A percentile compares a stretch with the other conserved stretches of the same genome.
These are phyloP conservation scores for Penaeus japonicus DNA, from an alignment of 1,140 invertebrate species.

Conservation along the genomic window DNA sequence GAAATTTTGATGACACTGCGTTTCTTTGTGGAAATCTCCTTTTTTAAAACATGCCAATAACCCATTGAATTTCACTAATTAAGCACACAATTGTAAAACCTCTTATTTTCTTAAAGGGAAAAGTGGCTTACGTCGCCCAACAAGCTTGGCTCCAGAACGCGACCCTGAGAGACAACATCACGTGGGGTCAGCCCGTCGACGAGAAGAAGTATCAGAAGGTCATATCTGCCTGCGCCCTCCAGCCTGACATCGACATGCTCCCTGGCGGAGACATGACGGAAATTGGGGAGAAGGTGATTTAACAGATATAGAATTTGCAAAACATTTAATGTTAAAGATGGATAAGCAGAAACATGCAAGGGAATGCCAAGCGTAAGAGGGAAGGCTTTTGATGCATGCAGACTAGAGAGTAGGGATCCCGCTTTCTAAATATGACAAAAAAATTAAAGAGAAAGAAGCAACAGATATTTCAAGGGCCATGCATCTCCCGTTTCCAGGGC, in stretches of 20 bases:
- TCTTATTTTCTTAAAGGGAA: conserved; percentile 61
- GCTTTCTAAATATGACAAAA: not conserved
- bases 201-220: conserved; percentile 80
- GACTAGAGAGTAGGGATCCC: not conserved
- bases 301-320: not conserved
- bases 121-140: conserved; percentile 67
- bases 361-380: not conserved
- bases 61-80: not conserved
- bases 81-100: not conserved
- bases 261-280: conserved; percentile 90
- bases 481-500: conserved; percentile 64
- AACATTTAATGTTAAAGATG: not conserved
- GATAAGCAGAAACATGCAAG: not conserved
- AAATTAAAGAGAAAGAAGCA: not conserved
- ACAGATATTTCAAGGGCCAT: not conserved
- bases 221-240: conserved; percentile 84
- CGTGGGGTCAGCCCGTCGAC: conserved; percentile 73
- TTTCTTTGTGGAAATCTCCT: not conserved
- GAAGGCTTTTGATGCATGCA: no score
- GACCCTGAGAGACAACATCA: conserved; percentile 67
- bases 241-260: conserved; percentile 84
- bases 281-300: conserved; percentile 82
- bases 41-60: not conserved
- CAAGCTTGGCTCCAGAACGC: conserved; percentile 72
- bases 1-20: no score